Base-by-base conservation (phyloP, 2,888 invertebrate genomes). In the Euclidia mi region DNA sequence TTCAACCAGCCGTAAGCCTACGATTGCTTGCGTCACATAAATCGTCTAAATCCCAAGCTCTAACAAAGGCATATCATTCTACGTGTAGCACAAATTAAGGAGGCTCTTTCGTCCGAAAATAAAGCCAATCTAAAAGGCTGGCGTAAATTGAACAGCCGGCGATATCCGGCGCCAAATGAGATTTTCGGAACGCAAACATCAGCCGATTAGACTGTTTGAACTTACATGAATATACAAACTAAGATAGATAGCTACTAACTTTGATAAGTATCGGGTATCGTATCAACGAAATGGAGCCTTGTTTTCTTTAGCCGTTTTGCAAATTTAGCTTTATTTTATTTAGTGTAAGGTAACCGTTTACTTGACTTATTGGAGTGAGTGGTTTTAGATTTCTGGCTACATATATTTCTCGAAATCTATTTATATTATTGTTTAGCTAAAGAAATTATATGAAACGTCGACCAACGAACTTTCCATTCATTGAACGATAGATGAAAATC, bases 161-260 rank as follows among this genome's bases (percentile, higher is more conserved):
- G 71, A 80, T 81, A 78, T 86, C 86, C 87, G 79, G 53, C 57
- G 46, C 62, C 72, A 81, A 87, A 82, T 82, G 80, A 84, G 82
- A 76, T 83, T 81, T 84, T 82, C 70, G 67, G 65, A 61, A 67
- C 67, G 70, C 70, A 66, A 67, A 67, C 49, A 55, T 55, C 56
- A 40, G 10, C 47, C 65, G 65, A 71, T 68, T 73, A 76, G 62
- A 67, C 25, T 62, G 64, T 70, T 72, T 76, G 68, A 53, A 67
- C 40, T 65, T 65, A 7, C 40, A 47, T 42, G 14, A 56, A 52
- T 47, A 56, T 65, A 63, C 37, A 37, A 60, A 56, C 47, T 57
- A 37, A 56, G 49, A 40, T 48, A 49, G 49, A 45, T 48, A 41
- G 38, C 48, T 10, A 42, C 32, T 18, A 41, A 57, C 9, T 56